Evolutionary conservation across 2,797 vertebrate species (phyloP), one percentile per base, ranked within the genome.

Genomic region (Remorina albescens): DNA sequence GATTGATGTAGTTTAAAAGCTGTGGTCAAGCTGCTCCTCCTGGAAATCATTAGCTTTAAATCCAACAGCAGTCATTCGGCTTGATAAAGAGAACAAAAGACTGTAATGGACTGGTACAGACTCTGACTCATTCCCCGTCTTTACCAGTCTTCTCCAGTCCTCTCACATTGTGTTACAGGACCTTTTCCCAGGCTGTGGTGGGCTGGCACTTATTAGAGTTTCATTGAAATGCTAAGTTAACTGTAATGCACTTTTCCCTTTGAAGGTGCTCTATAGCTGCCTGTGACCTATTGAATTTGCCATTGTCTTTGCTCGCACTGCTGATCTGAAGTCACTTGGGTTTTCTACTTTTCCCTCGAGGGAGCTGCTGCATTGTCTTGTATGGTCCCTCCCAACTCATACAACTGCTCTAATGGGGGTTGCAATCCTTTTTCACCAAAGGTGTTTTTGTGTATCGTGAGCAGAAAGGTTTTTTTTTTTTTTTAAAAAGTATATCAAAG

Each of bases 161-260:
- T 68, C 64, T 63, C 44, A 21, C 61, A 59, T 71, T 74, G 65
- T 67, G 12, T 51, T 64, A 34, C 26, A 16, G 25, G 51, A 32
- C 60, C 74, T 74, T 76, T 59, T 34, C 75, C 65, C 64, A 23
- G 66, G 51, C 47, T 58, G 70, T 18, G 23, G 34, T 32, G 25
- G n/a, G 21, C 65, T 50, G n/a, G 8, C 66, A 32, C 74, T 72
- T 76, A 79, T 79, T 83, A 69, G 70, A 76, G 63, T 83, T 80
- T 85, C 76, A 91, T 92, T 92, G 87, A 88, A 89, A 91, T 92
- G 90, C 86, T 86, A 88, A 89, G 66, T 85, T 79, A 60, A 86
- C 86, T 82, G 69, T 74, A 63, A 49, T 71, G 62, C 82, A 26
- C 67, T 74, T 75, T n/a, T 80, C 50, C 37, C 83, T 87, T 86